Conservation (phyloP, 2,888 invertebrate genomes). For the Eucriotettix oculatus region DNA sequence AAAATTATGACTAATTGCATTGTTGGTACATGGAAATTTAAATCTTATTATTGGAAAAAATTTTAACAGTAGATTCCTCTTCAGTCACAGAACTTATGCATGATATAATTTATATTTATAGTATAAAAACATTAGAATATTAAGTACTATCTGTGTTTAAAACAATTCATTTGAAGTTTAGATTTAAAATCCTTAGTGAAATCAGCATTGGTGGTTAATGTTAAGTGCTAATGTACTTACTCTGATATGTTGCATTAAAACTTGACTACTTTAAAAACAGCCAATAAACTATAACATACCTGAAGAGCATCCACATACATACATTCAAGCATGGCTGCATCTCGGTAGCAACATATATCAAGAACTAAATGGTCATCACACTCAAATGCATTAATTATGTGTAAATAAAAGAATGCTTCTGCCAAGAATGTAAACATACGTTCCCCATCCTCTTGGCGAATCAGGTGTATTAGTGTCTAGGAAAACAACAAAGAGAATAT, state of each 20-base stretch:
- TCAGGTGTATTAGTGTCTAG: conserved; percentile 46
- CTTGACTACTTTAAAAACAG: too few species aligned
- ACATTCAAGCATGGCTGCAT: conserved; percentile 67
- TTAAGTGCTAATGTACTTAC: too few species aligned
- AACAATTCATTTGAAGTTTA: background rate
- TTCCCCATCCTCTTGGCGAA: conserved; percentile 41
- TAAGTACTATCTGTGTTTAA: background rate
- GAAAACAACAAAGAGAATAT: conserved; percentile 16
- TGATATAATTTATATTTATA: too few species aligned
- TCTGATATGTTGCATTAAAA: too few species aligned
- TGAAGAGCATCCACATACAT: conserved; percentile 71
- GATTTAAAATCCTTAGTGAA: background rate
- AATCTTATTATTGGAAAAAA: too few species aligned
- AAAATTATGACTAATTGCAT: too few species aligned
- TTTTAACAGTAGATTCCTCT: too few species aligned
- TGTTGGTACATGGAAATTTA: too few species aligned
- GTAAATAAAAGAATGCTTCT: conserved; percentile 64
- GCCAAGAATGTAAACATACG: conserved; percentile 36
- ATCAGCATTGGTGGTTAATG: too few species aligned
- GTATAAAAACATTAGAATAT: too few species aligned
- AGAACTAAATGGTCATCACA: conserved; percentile 45
- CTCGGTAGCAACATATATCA: conserved; percentile 69
- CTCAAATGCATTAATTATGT: conserved; percentile 77
- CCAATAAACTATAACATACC: conserved; percentile 26
- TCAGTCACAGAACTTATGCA: too few species aligned